phyloP scores from a whole-genome alignment of 1,140 invertebrate genomes.

The Lamellibrachia luymesi region DNA sequence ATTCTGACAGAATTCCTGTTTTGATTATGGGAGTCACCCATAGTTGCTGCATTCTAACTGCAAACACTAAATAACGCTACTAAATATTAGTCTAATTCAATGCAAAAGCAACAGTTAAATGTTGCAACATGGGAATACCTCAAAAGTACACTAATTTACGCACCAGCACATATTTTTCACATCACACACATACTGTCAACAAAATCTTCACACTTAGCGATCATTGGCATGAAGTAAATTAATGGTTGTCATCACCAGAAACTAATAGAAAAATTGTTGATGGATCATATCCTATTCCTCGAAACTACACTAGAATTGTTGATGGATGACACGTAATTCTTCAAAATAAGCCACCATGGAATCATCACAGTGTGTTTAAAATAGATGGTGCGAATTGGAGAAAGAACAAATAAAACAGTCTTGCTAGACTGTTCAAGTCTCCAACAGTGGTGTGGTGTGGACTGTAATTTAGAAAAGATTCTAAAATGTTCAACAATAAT shows the following conservation, averaged over 20 bases:
- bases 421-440: no score
- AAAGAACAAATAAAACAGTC: no score
- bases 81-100: no score
- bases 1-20: background rate
- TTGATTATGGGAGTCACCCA: background rate
- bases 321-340: background rate
- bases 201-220: background rate
- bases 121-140: background rate
- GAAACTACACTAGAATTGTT: background rate
- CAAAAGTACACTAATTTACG: background rate
- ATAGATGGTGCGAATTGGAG: no score
- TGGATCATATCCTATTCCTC: background rate
- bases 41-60: background rate
- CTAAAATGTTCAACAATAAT: no score
- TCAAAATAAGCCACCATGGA: background rate
- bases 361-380: background rate
- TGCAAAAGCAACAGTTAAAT: background rate
- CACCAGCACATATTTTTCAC: background rate
- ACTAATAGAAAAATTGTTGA: background rate
- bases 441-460: no score
- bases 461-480: no score
- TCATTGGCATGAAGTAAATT: background rate
- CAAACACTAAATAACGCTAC: background rate
- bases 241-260: background rate
- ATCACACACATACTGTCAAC: background rate